A percentile compares a stretch with the other conserved stretches of the same genome.
Conservation (phyloP, 2,888 invertebrate species). For the Caenorhabditis drosophilae region DNA sequence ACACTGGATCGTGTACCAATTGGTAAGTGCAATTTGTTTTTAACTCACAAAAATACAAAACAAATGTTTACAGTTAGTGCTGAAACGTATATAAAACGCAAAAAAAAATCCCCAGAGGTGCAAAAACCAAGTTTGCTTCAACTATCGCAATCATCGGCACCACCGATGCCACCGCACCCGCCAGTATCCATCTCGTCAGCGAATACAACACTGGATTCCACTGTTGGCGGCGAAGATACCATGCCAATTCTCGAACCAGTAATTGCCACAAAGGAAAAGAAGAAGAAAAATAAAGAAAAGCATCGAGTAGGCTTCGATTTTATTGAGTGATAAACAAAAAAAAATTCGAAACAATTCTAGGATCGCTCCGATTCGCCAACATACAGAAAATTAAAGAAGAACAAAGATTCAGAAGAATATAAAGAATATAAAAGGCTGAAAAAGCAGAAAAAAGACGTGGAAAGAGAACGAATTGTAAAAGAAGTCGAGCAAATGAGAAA, state of each 20-base stretch:
- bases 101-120: background rate
- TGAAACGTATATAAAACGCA: conserved; percentile 1
- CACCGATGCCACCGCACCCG: background rate
- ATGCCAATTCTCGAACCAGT: too few relatives aligned
- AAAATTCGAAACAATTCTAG: too few relatives aligned
- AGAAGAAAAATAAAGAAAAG: conserved; percentile 6
- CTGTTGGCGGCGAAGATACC: background rate
- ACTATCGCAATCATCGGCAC: background rate
- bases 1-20: too few relatives aligned
- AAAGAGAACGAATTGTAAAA: conserved; percentile 17
- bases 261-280: conserved; percentile 3
- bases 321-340: too few relatives aligned
- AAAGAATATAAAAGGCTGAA: conserved; percentile 28
- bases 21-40: too few relatives aligned
- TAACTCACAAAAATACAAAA: too few relatives aligned
- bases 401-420: conserved; percentile 28
- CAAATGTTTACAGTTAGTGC: conserved; percentile 9
- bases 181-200: background rate
- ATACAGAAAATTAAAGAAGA: conserved; percentile 14
- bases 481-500: too few relatives aligned
- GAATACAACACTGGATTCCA: conserved; percentile 1
- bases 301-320: background rate
- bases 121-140: too few relatives aligned
- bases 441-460: conserved; percentile 17
- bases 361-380: background rate